A percentile compares a stretch with the other conserved stretches of the same genome.
phyloP scores from a whole-genome alignment of 2,888 invertebrate species.

The Nyleta sp. region DNA sequence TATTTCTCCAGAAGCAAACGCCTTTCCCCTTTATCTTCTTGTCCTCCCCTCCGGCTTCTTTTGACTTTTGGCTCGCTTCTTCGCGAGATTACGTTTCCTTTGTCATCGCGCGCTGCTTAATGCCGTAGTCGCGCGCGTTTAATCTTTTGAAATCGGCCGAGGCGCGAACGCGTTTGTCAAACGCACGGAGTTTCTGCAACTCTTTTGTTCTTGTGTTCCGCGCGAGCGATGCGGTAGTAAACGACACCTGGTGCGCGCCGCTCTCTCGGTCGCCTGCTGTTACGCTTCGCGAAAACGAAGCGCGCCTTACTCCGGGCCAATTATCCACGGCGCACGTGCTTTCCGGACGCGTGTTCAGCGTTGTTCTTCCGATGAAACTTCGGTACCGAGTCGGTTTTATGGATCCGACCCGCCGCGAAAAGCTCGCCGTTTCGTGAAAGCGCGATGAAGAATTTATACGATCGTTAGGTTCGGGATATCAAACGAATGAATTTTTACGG shows the following conservation, averaged over 20 bases:
- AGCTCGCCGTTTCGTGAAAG: too few species aligned
- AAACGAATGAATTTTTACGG: too few species aligned
- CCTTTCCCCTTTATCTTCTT: conserved; percentile 34
- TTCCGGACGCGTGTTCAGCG: conserved; percentile 1
- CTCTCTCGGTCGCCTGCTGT: conserved; percentile 51
- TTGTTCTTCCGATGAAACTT: too few species aligned
- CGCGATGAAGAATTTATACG: too few species aligned
- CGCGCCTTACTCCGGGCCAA: conserved; percentile 31
- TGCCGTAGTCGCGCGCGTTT: conserved; percentile 48
- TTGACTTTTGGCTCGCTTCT: conserved; percentile 45
- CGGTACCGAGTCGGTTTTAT: too few species aligned
- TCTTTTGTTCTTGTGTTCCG: conserved; percentile 47
- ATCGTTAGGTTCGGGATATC: too few species aligned
- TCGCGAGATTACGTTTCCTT: conserved; percentile 55
- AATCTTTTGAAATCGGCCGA: conserved; percentile 54
- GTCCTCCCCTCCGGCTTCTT: conserved; percentile 24
- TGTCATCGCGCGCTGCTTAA: conserved; percentile 46
- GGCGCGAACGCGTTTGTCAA: conserved; percentile 53
- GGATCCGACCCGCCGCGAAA: too few species aligned
- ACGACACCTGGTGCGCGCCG: conserved; percentile 54
- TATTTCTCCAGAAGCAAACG: conserved; percentile 41
- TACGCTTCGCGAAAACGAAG: conserved; percentile 37
- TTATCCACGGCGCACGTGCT: conserved; percentile 36
- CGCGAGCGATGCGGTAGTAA: conserved; percentile 47
- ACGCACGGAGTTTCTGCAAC: conserved; percentile 35